Evolutionary conservation across 2,888 invertebrate species (phyloP), one percentile per base, ranked within the genome.

Genomic region (Apodemia duryi): DNA sequence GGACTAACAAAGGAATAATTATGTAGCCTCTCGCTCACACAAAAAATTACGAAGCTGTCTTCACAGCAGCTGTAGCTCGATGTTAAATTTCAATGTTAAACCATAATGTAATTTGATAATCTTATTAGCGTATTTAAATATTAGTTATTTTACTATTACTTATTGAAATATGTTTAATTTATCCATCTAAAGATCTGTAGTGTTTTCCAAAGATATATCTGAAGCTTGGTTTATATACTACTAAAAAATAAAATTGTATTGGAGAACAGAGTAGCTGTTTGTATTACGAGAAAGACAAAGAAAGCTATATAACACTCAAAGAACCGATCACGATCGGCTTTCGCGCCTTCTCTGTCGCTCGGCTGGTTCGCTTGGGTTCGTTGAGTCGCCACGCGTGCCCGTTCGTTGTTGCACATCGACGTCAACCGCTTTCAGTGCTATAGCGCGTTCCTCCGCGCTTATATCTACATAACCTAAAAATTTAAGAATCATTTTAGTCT

Each of bases 391-490:
- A 78, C 79, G 79, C 80, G 73, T 77, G 79, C 78, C 80, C 82
- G 78, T 81, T 76, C 83, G 85, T 85, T 84, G 86, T 85, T 88
- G 89, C 90, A 91, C 89, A 89, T 86, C 90, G 88, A 86, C 88
- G 87, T 84, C 82, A 88, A 88, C 86, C 86, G 89, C 85, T 88
- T 87, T 84, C 88, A 89, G 90, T 89, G 84, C 79, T 85, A 88
- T 81, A 88, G 89, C 90, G 91, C 91, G 91, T 90, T 85, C 79
- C 84, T 85, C 83, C 86, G 89, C 88, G 90, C 88, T 54, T 86
- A 80, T 83, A 86, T 77, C 83, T 82, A 84, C 84, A 86, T 91
- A 91, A 91, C 91, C 91, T 91, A 84, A 84, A 86, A 90, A 85
- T 77, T 85, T 80, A 76, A 76, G 80, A 84, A 74, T 71, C 67